Evolutionary conservation across 64 coral and sea anemone species (phyloP).

Genomic region (Montipora sp.): DNA sequence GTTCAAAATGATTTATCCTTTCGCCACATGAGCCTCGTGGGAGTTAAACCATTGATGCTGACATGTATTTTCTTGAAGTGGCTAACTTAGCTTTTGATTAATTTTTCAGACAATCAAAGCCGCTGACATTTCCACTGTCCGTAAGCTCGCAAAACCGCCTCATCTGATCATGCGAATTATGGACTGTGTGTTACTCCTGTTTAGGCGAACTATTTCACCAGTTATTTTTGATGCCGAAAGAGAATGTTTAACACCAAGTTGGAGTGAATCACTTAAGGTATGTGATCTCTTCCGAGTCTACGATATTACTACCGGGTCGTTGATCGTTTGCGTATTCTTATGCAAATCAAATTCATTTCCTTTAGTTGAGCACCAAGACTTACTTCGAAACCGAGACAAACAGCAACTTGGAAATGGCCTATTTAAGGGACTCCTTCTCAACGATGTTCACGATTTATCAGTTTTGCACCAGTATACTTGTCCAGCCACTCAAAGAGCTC

Average conservation of each 20-base stretch:
- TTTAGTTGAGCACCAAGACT: too few relatives aligned
- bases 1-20: not conserved
- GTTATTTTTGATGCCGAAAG: conserved; percentile 85
- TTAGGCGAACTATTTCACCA: conserved; percentile 72
- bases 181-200: conserved; percentile 96
- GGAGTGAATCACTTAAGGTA: conserved; percentile 96
- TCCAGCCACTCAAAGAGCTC: too few relatives aligned
- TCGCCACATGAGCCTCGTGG: not conserved
- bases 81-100: not conserved
- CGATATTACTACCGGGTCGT: not conserved
- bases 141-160: conserved; percentile 95
- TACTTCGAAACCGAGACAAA: too few relatives aligned
- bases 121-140: conserved; percentile 92
- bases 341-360: too few relatives aligned
- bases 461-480: too few relatives aligned
- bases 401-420: too few relatives aligned
- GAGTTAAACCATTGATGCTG: too few relatives aligned
- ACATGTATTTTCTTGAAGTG: not conserved
- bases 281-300: not conserved
- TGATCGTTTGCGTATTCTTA: too few relatives aligned
- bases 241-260: conserved; percentile 79
- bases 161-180: conserved; percentile 99
- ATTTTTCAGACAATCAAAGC: conserved; percentile 91
- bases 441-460: too few relatives aligned
- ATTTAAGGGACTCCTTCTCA: too few relatives aligned